Percentiles rank a stretch among this genome's conserved stretches.
Conservation (phyloP, 2,888 invertebrate genomes). For the Spilarctia lutea region DNA sequence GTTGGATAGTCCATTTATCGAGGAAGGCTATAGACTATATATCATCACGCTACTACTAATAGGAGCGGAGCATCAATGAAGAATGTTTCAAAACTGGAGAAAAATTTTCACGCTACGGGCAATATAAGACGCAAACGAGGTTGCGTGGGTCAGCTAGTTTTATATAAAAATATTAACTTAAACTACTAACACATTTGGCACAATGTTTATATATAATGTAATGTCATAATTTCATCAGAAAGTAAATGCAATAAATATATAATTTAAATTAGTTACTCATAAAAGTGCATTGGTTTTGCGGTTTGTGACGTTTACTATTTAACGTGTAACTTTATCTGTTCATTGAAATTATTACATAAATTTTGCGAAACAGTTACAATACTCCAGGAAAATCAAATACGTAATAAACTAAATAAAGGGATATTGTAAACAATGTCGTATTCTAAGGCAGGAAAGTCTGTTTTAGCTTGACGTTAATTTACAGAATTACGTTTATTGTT, state of each 20-base stretch:
- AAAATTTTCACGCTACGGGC: too few relatives aligned
- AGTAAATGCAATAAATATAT: neutral
- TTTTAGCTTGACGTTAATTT: neutral
- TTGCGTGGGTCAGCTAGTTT: too few relatives aligned
- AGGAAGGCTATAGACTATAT: too few relatives aligned
- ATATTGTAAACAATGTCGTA: neutral
- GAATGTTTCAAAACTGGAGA: too few relatives aligned
- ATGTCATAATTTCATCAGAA: neutral
- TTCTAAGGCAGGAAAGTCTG: neutral
- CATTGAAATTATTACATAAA: neutral
- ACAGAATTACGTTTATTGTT: neutral
- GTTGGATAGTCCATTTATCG: too few relatives aligned
- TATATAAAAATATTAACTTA: neutral
- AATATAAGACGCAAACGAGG: too few relatives aligned
- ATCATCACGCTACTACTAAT: too few relatives aligned
- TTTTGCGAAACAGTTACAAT: neutral
- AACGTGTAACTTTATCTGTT: neutral
- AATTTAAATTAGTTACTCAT: neutral
- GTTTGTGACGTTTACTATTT: neutral
- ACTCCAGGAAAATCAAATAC: neutral
- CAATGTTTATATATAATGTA: neutral
- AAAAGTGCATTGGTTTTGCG: neutral
- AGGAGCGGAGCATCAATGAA: too few relatives aligned
- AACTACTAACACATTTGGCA: neutral
- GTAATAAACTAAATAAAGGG: neutral